phyloP scores from a whole-genome alignment of 1,140 invertebrate genomes.

The Heliconius nattereri region DNA sequence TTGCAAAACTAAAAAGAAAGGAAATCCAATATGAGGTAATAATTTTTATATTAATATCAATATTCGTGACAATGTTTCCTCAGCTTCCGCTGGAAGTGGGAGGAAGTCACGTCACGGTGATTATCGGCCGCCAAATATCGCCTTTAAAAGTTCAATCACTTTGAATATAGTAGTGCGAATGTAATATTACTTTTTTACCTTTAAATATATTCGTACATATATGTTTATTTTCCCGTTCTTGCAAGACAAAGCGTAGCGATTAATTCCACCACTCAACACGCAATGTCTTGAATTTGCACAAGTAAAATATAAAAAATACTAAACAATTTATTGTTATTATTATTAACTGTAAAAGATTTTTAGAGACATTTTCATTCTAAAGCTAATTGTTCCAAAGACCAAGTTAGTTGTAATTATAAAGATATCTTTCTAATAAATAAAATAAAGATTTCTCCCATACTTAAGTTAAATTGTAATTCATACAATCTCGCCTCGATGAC shows the following conservation, averaged over 20 bases:
- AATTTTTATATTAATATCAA: slow-evolving; percentile 25
- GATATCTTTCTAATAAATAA: neutral
- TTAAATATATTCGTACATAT: neutral
- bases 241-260: neutral
- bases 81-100: slow-evolving; percentile 36
- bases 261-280: neutral
- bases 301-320: neutral
- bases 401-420: too few relatives aligned
- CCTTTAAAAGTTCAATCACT: slow-evolving; percentile 47
- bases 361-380: too few relatives aligned
- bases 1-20: too few relatives aligned
- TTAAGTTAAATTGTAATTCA: neutral
- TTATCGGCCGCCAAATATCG: slow-evolving; percentile 50
- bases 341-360: too few relatives aligned
- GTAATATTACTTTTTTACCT: neutral
- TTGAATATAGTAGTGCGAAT: slow-evolving; percentile 20
- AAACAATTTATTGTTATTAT: too few relatives aligned
- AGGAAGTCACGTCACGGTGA: slow-evolving; percentile 49
- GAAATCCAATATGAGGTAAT: neutral
- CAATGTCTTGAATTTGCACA: neutral
- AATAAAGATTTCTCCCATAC: neutral
- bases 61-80: slow-evolving; percentile 43
- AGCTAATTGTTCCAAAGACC: too few relatives aligned
- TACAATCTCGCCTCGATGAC: slow-evolving; percentile 12
- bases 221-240: neutral